Conservation (phyloP, 2,113 vertebrate species). For the Phasianus colchicus region DNA sequence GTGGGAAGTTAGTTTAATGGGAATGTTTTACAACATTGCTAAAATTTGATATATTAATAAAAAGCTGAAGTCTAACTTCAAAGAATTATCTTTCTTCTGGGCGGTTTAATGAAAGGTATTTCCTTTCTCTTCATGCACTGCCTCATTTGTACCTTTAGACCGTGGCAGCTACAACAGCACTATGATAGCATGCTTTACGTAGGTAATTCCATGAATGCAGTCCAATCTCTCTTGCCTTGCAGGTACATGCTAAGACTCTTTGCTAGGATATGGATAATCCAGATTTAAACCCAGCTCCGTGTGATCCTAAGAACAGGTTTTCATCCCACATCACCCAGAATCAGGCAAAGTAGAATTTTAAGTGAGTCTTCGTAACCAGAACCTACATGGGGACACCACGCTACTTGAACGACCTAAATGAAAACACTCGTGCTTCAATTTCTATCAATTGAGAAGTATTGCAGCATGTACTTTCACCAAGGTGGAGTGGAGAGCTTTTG, state of each 20-base stretch:
- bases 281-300: neutral
- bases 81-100: neutral
- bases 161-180: neutral
- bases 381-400: fast-evolving
- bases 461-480: neutral
- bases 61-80: neutral
- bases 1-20: neutral
- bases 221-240: neutral
- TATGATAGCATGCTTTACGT: neutral
- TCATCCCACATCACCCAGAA: neutral
- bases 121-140: neutral
- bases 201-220: neutral
- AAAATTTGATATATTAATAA: neutral
- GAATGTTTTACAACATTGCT: neutral
- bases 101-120: neutral
- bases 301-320: neutral
- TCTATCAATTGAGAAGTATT: neutral
- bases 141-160: neutral
- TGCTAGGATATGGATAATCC: neutral
- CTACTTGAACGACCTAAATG: neutral
- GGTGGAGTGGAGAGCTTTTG: neutral
- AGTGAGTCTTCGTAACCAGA: neutral
- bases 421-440: fast-evolving
- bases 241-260: neutral
- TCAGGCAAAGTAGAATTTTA: neutral